Percentiles rank a stretch among this genome's conserved stretches.
These are phyloP conservation scores for Acanthochromis polyacanthus DNA, from an alignment of 2,113 vertebrate genomes.

Conservation along the genomic window DNA sequence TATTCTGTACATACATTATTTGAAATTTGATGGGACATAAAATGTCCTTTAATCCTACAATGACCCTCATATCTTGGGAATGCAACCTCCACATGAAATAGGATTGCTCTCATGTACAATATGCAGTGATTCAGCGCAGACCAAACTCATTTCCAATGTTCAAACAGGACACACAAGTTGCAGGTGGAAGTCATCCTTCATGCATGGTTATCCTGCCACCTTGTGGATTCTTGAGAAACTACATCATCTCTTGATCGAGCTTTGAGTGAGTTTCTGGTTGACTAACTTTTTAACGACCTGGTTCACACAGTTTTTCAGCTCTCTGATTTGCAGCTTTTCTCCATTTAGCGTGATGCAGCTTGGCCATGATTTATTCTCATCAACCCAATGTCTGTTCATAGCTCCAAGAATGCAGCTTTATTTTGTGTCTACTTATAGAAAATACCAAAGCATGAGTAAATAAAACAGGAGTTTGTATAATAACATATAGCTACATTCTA, in stretches of 20 bases:
- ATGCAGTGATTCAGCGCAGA: background rate
- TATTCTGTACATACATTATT: too few relatives aligned
- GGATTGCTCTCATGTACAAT: background rate
- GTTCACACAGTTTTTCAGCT: background rate
- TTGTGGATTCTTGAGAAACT: constrained; percentile 50
- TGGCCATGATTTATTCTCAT: too few relatives aligned
- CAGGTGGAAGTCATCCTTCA: too few relatives aligned
- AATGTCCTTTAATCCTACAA: too few relatives aligned
- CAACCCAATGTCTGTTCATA: too few relatives aligned
- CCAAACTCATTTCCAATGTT: background rate
- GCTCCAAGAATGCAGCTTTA: too few relatives aligned
- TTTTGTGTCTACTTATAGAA: too few relatives aligned
- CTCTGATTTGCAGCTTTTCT: background rate
- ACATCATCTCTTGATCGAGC: background rate
- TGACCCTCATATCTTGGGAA: background rate
- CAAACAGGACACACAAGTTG: background rate
- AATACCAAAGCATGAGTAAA: too few relatives aligned
- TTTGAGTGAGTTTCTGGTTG: background rate
- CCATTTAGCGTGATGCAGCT: background rate
- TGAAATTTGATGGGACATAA: too few relatives aligned
- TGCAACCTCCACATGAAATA: background rate
- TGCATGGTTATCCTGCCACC: constrained; percentile 37
- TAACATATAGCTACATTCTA: too few relatives aligned
- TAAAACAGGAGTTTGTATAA: too few relatives aligned
- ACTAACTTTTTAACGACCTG: background rate